phyloP scores from a whole-genome alignment of 2,888 invertebrate genomes.

The Julus scanicus region DNA sequence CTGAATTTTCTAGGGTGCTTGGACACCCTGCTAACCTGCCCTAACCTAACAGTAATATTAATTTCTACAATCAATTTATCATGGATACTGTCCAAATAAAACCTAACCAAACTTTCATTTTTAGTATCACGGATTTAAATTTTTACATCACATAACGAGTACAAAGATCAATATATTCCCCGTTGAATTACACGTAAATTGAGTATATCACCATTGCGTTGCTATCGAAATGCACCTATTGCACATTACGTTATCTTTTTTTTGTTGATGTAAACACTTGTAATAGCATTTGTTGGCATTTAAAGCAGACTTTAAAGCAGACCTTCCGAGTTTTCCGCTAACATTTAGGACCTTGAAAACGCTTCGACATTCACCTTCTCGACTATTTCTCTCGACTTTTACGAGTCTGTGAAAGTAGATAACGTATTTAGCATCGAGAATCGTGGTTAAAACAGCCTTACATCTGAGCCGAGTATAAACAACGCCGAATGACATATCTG shows the following conservation, averaged over 20 bases:
- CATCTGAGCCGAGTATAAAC: not conserved
- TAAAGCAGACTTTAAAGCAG: not conserved
- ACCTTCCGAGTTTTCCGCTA: not conserved
- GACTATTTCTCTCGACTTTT: not conserved
- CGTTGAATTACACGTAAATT: too few species aligned
- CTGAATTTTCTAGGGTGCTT: too few species aligned
- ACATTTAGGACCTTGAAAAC: not conserved
- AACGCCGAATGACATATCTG: conserved; percentile 4
- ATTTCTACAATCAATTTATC: too few species aligned
- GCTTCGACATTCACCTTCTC: conserved; percentile 31
- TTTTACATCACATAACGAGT: too few species aligned
- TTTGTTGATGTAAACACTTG: not conserved
- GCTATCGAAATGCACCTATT: not conserved
- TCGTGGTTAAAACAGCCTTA: not conserved
- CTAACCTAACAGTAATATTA: too few species aligned
- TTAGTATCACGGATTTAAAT: too few species aligned
- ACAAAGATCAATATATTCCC: too few species aligned
- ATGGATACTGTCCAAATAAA: too few species aligned
- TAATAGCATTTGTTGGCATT: not conserved
- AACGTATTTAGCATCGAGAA: not conserved
- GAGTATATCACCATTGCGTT: too few species aligned
- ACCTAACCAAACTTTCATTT: too few species aligned
- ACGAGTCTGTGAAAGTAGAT: not conserved
- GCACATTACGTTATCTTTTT: not conserved
- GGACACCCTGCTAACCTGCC: too few species aligned